Evolutionary conservation across 2,797 vertebrate genomes (phyloP).

Genomic region (Lacerta agilis): DNA sequence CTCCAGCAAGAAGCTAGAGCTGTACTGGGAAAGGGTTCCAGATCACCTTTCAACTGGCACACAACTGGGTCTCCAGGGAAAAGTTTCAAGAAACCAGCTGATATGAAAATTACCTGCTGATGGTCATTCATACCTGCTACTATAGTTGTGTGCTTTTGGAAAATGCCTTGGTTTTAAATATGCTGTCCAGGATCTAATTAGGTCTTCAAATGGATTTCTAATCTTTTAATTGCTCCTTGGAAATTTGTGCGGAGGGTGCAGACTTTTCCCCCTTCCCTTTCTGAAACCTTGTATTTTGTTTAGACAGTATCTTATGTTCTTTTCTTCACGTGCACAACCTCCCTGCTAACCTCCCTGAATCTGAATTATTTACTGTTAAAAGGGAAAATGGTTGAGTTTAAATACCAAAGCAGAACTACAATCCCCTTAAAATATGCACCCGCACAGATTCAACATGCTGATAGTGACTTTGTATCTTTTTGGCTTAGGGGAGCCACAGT

Average conservation of each 20-base stretch:
- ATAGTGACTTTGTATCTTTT: conserved; percentile 21
- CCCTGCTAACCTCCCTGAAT: not conserved
- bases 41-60: not conserved
- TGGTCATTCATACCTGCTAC: not conserved
- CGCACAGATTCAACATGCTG: not conserved
- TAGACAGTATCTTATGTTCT: not conserved
- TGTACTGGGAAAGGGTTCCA: not conserved
- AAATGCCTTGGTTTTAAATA: conserved; percentile 7
- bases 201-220: conserved; percentile 14
- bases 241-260: not conserved
- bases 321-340: not conserved
- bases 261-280: not conserved
- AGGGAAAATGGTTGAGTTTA: conserved; percentile 1
- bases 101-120: not conserved
- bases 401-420: conserved; percentile 7
- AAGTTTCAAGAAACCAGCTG: not conserved
- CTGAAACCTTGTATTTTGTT: conserved; percentile 30
- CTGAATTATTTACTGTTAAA: conserved; percentile 40
- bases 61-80: not conserved
- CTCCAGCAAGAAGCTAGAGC: not conserved
- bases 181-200: conserved; percentile 1
- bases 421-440: conserved; percentile 33
- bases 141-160: not conserved
- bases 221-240: not conserved
- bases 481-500: conserved; percentile 6